Conservation (phyloP, 2,888 invertebrate species). For the Baronia brevicornis region DNA sequence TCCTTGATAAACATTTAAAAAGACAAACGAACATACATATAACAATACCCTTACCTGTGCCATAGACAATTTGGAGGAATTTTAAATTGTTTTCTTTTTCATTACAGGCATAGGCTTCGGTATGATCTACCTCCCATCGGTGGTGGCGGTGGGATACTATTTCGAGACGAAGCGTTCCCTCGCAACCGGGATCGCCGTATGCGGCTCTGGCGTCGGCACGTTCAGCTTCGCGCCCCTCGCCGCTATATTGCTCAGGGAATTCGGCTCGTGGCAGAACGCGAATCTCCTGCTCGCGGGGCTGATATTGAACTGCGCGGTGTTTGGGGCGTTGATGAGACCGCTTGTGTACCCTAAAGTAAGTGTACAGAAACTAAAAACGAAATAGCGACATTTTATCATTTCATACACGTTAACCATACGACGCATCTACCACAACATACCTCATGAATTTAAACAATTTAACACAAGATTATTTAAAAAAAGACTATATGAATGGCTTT, state of each 20-base stretch:
- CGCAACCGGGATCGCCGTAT: slow-evolving; percentile 96
- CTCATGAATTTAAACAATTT: too few species aligned
- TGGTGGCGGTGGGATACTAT: slow-evolving; percentile 97
- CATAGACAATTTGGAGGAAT: slow-evolving; percentile 1
- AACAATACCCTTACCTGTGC: too few species aligned
- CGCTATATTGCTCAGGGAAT: slow-evolving; percentile 83
- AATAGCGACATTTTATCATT: neutral
- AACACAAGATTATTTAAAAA: too few species aligned
- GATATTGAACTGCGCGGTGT: slow-evolving; percentile 92
- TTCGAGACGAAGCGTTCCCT: slow-evolving; percentile 96
- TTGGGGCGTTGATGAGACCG: slow-evolving; percentile 89
- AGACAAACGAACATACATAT: too few species aligned
- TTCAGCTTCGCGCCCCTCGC: slow-evolving; percentile 96
- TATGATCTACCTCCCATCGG: slow-evolving; percentile 95
- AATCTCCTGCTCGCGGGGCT: slow-evolving; percentile 94
- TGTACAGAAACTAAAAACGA: too few species aligned
- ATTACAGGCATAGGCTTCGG: slow-evolving; percentile 91
- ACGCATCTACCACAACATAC: too few species aligned
- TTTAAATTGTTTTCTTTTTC: slow-evolving; percentile 14
- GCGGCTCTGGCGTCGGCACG: slow-evolving; percentile 95
- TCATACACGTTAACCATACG: neutral
- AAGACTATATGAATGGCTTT: too few species aligned
- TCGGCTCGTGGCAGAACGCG: slow-evolving; percentile 91
- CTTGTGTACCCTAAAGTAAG: slow-evolving; percentile 82
- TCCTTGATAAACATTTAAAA: too few species aligned